Evolutionary conservation across 2,113 vertebrate genomes (phyloP).

Genomic region (Suncus etruscus): DNA sequence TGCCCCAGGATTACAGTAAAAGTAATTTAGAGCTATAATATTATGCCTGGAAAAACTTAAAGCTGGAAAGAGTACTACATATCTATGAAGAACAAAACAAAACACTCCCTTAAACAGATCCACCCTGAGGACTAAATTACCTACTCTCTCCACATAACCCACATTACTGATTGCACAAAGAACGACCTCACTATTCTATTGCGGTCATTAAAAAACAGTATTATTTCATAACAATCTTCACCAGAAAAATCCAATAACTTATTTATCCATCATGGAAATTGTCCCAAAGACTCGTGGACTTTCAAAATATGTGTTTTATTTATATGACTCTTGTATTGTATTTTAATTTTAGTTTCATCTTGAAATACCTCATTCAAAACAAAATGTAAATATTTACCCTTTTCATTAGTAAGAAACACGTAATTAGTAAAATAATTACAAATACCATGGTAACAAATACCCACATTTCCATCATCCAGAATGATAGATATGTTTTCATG

Average conservation of each 20-base stretch:
- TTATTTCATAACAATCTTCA: background rate
- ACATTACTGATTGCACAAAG: background rate
- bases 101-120: background rate
- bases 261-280: background rate
- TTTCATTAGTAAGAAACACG: no score
- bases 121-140: background rate
- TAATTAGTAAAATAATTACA: no score
- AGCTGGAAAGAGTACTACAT: background rate
- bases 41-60: background rate
- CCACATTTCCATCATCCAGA: no score
- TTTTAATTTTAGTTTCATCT: background rate
- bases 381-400: no score
- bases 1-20: background rate
- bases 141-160: background rate
- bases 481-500: no score
- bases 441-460: no score
- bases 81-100: constrained; percentile 6
- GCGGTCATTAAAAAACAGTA: background rate
- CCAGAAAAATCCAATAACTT: background rate
- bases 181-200: background rate
- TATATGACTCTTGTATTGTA: background rate
- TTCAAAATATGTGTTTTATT: background rate
- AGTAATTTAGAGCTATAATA: background rate
- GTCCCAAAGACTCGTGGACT: background rate
- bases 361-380: background rate